These are phyloP conservation scores for Scolopax mira DNA, from an alignment of 2,113 vertebrate genomes.

Conservation along the genomic window DNA sequence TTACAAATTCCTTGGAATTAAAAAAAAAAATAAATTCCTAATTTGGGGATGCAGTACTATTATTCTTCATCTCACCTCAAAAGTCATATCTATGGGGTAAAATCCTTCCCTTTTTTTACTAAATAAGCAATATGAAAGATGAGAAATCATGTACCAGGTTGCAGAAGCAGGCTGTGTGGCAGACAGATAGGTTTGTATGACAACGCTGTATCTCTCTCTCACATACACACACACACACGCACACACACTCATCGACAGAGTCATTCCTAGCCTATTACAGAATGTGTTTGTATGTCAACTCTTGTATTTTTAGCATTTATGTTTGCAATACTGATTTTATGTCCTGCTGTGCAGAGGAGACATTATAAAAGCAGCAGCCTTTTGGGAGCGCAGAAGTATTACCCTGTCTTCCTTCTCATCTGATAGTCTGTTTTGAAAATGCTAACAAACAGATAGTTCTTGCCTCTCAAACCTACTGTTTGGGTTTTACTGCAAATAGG, in stretches of 20 bases:
- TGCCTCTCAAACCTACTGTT: not conserved
- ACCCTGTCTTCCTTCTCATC: not conserved
- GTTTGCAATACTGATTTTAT: not conserved
- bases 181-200: fast-evolving
- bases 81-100: not conserved
- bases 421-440: not conserved
- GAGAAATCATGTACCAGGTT: not conserved
- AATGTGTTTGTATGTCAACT: conserved; percentile 16
- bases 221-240: not conserved
- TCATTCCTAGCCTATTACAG: conserved; percentile 48
- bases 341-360: not conserved
- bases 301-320: conserved; percentile 47
- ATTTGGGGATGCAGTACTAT: not conserved
- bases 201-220: fast-evolving
- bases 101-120: not conserved
- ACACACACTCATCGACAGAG: not conserved
- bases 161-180: not conserved
- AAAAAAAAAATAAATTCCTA: not conserved
- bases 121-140: not conserved
- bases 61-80: not conserved
- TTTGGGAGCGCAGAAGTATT: not conserved
- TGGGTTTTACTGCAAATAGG: not conserved
- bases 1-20: not conserved
- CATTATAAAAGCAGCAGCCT: not conserved
- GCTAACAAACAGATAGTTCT: not conserved